Evolutionary conservation across 2,113 vertebrate species (phyloP).

Genomic region (Cairina moschata): DNA sequence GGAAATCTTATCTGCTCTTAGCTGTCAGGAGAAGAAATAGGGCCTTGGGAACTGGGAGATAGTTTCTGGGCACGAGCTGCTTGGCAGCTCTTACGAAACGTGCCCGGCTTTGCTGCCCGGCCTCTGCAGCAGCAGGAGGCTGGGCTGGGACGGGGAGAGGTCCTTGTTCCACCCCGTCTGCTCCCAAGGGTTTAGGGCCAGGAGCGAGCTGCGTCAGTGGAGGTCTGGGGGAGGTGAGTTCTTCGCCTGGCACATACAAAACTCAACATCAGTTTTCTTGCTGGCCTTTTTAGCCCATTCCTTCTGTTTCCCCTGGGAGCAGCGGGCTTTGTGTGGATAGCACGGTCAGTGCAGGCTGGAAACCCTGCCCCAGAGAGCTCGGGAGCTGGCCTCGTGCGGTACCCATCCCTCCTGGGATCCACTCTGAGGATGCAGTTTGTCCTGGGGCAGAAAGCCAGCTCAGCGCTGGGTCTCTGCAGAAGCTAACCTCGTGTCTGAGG

Average conservation of each 20-base stretch:
- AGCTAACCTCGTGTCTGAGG: neutral
- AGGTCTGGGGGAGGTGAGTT: neutral
- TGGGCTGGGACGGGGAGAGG: neutral
- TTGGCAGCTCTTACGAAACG: neutral
- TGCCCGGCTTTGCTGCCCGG: neutral
- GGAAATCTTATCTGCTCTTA: neutral
- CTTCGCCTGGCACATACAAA: neutral
- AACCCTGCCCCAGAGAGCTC: neutral
- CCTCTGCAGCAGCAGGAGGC: neutral
- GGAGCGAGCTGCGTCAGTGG: rapidly evolving
- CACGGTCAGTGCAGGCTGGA: neutral
- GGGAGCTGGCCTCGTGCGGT: neutral
- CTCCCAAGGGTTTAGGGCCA: neutral
- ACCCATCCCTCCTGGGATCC: neutral
- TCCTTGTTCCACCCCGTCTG: neutral
- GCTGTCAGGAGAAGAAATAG: neutral
- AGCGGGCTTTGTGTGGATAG: neutral
- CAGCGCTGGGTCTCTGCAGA: neutral
- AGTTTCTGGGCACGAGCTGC: neutral
- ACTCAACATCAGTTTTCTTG: neutral
- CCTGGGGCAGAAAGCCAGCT: neutral
- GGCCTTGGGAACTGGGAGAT: neutral
- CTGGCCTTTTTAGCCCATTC: neutral
- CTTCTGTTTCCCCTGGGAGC: neutral
- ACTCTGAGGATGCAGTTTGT: neutral